phyloP scores from a whole-genome alignment of 2,888 invertebrate genomes.

The Idaea straminata region DNA sequence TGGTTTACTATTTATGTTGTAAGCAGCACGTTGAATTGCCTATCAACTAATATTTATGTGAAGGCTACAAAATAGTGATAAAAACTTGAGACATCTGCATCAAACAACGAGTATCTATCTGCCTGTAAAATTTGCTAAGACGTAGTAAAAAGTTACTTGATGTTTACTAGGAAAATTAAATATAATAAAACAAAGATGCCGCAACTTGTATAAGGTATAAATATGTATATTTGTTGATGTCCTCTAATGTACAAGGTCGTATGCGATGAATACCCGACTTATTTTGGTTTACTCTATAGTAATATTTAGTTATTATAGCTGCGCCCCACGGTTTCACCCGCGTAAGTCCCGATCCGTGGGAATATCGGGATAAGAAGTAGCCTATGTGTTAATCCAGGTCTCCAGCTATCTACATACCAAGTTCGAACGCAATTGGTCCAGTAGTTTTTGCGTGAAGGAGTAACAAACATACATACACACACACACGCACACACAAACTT shows the following conservation, averaged over 20 bases:
- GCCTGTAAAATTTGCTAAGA: neutral
- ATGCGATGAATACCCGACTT: neutral
- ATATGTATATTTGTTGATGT: constrained; percentile 10
- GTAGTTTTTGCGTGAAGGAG: too few species aligned
- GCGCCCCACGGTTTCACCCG: too few species aligned
- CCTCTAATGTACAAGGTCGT: constrained; percentile 13
- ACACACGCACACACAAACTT: too few species aligned
- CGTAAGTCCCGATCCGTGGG: too few species aligned
- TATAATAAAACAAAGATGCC: neutral
- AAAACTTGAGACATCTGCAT: neutral
- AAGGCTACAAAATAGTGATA: neutral
- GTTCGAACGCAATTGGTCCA: too few species aligned
- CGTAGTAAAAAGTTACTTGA: too few species aligned
- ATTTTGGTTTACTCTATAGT: neutral
- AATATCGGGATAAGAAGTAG: too few species aligned
- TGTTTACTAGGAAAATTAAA: neutral
- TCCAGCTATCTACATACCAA: too few species aligned
- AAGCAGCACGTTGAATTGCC: neutral
- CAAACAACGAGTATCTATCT: neutral
- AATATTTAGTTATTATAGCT: neutral
- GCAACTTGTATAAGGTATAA: neutral
- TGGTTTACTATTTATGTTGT: neutral
- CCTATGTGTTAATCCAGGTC: too few species aligned
- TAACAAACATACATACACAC: too few species aligned
- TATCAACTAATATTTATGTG: neutral